A percentile compares a stretch with the other conserved stretches of the same genome.
phyloP scores from a whole-genome alignment of 2,888 invertebrate genomes.

The Drosophila anceps region DNA sequence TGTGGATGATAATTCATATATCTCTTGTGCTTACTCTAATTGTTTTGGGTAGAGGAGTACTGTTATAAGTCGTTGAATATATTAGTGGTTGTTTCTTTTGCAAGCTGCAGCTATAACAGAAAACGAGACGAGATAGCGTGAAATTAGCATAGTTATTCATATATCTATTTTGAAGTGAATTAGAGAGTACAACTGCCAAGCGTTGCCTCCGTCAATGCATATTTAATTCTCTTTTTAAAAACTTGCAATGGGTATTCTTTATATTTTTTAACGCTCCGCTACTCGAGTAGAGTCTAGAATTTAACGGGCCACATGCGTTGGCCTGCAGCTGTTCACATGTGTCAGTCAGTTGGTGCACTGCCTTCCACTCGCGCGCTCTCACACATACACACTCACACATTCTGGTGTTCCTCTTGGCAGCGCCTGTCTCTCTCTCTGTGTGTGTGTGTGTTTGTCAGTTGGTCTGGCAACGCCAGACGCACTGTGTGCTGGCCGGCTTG shows the following conservation, averaged over 20 bases:
- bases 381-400: neutral
- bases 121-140: no score
- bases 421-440: constrained; percentile 25
- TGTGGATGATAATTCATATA: neutral
- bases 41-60: no score
- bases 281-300: neutral
- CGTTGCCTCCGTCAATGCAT: rapidly evolving
- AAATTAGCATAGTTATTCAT: no score
- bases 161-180: no score
- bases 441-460: constrained; percentile 54
- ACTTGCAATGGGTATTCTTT: neutral
- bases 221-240: neutral
- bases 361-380: neutral
- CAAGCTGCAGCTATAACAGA: no score
- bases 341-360: constrained; percentile 8
- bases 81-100: no score
- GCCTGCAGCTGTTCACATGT: constrained; percentile 42
- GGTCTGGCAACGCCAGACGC: constrained; percentile 42
- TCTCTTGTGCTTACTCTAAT: neutral
- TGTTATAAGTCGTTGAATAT: no score
- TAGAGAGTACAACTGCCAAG: no score
- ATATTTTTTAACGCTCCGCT: neutral
- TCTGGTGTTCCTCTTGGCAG: constrained; percentile 18
- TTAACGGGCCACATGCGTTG: constrained; percentile 10
- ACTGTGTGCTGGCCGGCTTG: constrained; percentile 29